Evolutionary conservation across 2,888 invertebrate genomes (phyloP), one percentile per base, ranked within the genome.

Genomic region (Mycalesis mineus): DNA sequence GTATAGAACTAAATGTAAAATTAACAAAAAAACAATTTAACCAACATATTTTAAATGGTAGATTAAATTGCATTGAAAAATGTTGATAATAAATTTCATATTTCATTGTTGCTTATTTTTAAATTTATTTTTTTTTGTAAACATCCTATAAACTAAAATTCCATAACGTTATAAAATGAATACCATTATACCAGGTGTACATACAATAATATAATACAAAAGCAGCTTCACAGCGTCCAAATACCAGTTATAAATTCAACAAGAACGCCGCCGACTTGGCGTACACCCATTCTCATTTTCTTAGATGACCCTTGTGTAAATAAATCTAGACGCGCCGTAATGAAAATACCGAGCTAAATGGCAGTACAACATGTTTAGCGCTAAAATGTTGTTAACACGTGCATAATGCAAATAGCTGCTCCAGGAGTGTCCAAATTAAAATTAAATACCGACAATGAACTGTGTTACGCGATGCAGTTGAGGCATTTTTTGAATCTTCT

Each of bases 271-370:
- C 65, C 59, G 65, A 63, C 73, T 75, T 70, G 70, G 75, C 74
- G 71, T 65, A 60, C 68, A 65, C 68, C 73, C 70, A 77, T 77
- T 75, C 72, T 71, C 76, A 82, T 82, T 78, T 77, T 77, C 78
- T 77, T 68, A 75, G 77, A 83, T 80, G 79, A 79, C 82, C 76
- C 72, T 65, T 60, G 64, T 68, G 75, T 72, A 70, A 73, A 78
- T 82, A 79, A 80, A 83, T 81, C 71, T 69, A 67, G 67, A 54
- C 62, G 58, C 56, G 61, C 60, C 65, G 75, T 78, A 83, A 84
- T 84, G 77, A 78, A 81, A 81, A 77, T 71, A 74, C 74, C 75
- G 66, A 62, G 63, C 65, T 70, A 66, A 73, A 72, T 68, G 57
- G 65, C 61, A 65, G 72, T 68, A 70, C 59, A 64, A 58, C 64